phyloP scores from a whole-genome alignment of 2,797 vertebrate species.

The Eulemur albifrons region DNA sequence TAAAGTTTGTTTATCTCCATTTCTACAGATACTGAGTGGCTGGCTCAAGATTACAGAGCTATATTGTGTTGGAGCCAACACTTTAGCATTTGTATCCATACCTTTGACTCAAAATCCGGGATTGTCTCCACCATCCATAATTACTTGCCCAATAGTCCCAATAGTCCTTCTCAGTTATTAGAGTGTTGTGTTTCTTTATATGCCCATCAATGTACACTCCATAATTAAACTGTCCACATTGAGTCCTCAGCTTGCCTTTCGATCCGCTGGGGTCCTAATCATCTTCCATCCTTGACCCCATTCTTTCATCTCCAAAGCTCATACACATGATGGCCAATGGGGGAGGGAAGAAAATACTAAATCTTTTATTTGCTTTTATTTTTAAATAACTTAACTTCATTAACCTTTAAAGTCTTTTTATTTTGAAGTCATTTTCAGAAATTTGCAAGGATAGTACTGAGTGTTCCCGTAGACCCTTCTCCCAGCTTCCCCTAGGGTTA shows the following conservation, averaged over 20 bases:
- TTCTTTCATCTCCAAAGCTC: neutral
- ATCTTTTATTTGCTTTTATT: neutral
- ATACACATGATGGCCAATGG: too few species aligned
- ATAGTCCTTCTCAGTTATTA: neutral
- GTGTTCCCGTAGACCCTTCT: neutral
- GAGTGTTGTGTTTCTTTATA: neutral
- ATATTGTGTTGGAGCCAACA: too few species aligned
- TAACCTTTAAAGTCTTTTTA: neutral
- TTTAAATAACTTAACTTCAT: neutral
- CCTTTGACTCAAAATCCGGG: neutral
- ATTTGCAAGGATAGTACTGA: neutral
- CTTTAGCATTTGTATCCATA: neutral
- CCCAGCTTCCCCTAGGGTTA: neutral
- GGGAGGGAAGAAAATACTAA: neutral
- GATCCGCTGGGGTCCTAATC: neutral
- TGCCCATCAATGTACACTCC: too few species aligned
- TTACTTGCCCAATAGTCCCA: neutral
- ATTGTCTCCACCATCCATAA: neutral
- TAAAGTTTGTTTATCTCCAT: neutral
- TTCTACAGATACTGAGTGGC: neutral
- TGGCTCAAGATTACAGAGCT: neutral
- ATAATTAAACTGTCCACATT: neutral
- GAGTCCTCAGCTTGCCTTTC: neutral
- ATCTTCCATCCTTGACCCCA: neutral
- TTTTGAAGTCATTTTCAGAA: neutral